phyloP scores from a whole-genome alignment of 2,113 vertebrate species.

The Ifrita kowaldi region DNA sequence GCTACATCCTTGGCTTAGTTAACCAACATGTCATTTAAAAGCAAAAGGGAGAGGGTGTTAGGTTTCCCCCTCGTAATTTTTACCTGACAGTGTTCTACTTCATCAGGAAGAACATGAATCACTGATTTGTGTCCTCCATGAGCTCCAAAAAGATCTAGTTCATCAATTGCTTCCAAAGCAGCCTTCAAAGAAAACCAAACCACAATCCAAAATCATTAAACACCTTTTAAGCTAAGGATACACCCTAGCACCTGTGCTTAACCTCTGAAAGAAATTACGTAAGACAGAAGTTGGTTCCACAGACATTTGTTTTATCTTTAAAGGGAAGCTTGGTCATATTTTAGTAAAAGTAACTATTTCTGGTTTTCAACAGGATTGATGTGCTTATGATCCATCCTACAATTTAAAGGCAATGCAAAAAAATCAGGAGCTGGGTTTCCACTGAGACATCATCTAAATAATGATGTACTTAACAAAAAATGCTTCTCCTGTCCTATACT shows the following conservation, averaged over 20 bases:
- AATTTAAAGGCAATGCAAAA: not conserved
- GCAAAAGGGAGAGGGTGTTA: not conserved
- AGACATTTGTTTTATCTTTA: not conserved
- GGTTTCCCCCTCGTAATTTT: not conserved
- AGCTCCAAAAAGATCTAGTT: constrained; percentile 95
- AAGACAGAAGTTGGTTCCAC: not conserved
- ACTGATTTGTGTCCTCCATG: constrained; percentile 93
- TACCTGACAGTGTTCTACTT: constrained; percentile 98
- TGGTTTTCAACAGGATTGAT: not conserved
- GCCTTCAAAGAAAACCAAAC: constrained; percentile 74
- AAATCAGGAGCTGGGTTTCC: not conserved
- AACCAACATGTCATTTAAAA: not conserved
- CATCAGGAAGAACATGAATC: constrained; percentile 95
- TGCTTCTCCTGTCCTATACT: not conserved
- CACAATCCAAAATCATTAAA: not conserved
- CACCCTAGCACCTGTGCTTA: not conserved
- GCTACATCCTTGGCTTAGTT: not conserved
- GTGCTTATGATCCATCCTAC: not conserved
- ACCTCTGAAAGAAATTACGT: not conserved
- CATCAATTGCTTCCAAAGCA: constrained; percentile 96
- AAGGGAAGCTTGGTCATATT: not conserved
- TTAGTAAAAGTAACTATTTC: not conserved
- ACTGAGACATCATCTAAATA: not conserved
- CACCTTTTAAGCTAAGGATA: not conserved
- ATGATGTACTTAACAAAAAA: not conserved